A percentile compares a stretch with the other conserved stretches of the same genome.
These are phyloP conservation scores for Homarus gammarus DNA, from an alignment of 2,888 invertebrate species.

Conservation along the genomic window DNA sequence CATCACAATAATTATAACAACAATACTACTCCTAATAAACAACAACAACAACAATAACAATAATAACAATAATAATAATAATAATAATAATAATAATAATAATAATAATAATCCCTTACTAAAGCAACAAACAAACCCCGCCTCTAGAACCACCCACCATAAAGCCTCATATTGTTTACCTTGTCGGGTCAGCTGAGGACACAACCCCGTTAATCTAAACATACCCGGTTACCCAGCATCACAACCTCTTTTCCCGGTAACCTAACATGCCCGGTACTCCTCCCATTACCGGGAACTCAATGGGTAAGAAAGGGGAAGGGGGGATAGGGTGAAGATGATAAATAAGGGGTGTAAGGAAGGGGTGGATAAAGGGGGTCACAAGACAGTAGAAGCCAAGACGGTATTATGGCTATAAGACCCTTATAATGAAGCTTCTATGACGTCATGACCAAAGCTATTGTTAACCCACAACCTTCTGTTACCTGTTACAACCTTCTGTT, in stretches of 20 bases:
- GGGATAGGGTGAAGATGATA: not conserved
- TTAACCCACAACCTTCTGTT: too few relatives aligned
- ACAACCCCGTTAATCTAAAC: slow-evolving; percentile 1
- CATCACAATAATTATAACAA: too few relatives aligned
- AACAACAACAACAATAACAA: too few relatives aligned
- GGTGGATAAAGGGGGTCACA: not conserved
- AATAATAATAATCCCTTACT: too few relatives aligned
- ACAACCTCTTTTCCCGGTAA: not conserved
- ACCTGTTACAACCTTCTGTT: too few relatives aligned
- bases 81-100: too few relatives aligned
- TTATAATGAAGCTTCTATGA: not conserved
- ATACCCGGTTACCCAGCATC: not conserved
- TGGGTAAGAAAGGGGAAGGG: not conserved
- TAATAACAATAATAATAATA: too few relatives aligned
- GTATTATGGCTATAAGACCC: too few relatives aligned
- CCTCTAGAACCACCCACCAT: not conserved
- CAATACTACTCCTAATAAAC: too few relatives aligned
- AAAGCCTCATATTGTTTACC: slow-evolving; percentile 26
- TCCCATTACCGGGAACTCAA: not conserved
- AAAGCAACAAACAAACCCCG: slow-evolving; percentile 8
- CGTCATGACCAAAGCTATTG: too few relatives aligned
- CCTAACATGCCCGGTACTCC: not conserved
- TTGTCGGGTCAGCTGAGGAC: not conserved
- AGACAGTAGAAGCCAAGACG: not conserved
- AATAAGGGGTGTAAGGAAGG: not conserved